Evolutionary conservation across 2,797 vertebrate species (phyloP), one percentile per base, ranked within the genome.

Genomic region (Poeciliopsis turneri): DNA sequence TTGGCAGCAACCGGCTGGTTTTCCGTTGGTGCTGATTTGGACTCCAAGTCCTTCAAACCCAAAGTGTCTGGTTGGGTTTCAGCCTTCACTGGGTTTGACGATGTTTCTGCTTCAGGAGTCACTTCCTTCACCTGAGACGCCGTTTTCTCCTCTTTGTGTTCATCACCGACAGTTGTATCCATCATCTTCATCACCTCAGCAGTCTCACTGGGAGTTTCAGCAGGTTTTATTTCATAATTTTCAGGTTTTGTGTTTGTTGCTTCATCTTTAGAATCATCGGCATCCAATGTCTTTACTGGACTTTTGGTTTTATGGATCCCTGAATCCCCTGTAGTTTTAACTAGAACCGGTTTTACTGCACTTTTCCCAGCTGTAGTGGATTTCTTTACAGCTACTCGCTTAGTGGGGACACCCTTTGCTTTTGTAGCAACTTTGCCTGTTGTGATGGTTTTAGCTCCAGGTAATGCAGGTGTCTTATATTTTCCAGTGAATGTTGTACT

Each of bases 361-460:
- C 2, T 51, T 46, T 80, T 83, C 1, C 1, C 72, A 33, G 45
- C 10, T 23, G 39, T 2, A 10, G 36, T 39, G 3, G 15, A 2
- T 30, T 46, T 45, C 64, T 78, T 80, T 0, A 2, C 1, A 1
- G 4, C 53, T 79, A 11, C 45, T 43, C 59, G 81, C 45, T 79
- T 78, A 4, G 33, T 47, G 8, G 79, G 36, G 4, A 72, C 1
- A 6, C 11, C 75, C 66, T 86, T 87, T 9, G 80, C 76, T 68
- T 82, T 82, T 7, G 46, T n/a, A 8, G 53, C 25, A 15, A 13
- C 6, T 71, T 84, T 79, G 43, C 18, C 76, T 16, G 45, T 33
- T 30, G 72, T 4, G 2, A 4, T 23, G 45, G 78, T 46, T 69
- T 79, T 72, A 41, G 36, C 51, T 5, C 15, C 45, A 25, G 33